Base-by-base conservation (phyloP, 2,888 invertebrate species). In the Diaphora mendica region DNA sequence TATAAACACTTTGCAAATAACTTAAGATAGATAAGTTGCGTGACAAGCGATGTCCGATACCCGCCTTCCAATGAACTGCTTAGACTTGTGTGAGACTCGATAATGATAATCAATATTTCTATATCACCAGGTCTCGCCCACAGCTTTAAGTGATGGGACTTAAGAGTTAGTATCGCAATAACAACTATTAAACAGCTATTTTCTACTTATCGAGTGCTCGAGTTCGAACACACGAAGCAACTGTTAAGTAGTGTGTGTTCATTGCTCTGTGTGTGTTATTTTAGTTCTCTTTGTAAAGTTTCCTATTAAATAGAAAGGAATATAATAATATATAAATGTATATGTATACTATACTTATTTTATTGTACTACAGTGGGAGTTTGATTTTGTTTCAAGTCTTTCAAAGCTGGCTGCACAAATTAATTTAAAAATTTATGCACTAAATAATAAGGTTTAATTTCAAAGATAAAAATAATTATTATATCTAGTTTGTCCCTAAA, bases 31-130 rank as follows among this genome's bases (percentile, higher is more conserved):
- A 55, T 2, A 17, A 64, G 39, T 51, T 65, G 64, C 33, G 23
- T 51, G 51, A 23, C 48, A 48, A 65, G 48, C 65, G 64, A 26
- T 51, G 62, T 62, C 15, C 3, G 17, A 70, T 15, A 42, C 64
- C 33, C 26, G 30, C 30, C 23, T 62, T 55, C 30, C 26, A 64
- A 62, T 33, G 59, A 48, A n/a, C 33, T 26, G 3, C 42, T 64
- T n/a, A 33, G 30, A 64, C 39, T 62, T 62, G 67, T 62, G 62
- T 30, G 62, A 69, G n/a, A 59, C n/a, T 30, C 26, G 62, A 62
- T 62, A 44, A 33, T 62, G 35, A 64, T 39, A 44, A 44, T 20
- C 64, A 42, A 70, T 64, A 42, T 42, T 26, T 59, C 59, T 64
- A 26, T 62, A 5, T 30, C 30, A 30, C 62, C 30, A 62, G 17